Evolutionary conservation across 2,888 invertebrate species (phyloP).

Genomic region (Bursaphelenchus okinawaensis): DNA sequence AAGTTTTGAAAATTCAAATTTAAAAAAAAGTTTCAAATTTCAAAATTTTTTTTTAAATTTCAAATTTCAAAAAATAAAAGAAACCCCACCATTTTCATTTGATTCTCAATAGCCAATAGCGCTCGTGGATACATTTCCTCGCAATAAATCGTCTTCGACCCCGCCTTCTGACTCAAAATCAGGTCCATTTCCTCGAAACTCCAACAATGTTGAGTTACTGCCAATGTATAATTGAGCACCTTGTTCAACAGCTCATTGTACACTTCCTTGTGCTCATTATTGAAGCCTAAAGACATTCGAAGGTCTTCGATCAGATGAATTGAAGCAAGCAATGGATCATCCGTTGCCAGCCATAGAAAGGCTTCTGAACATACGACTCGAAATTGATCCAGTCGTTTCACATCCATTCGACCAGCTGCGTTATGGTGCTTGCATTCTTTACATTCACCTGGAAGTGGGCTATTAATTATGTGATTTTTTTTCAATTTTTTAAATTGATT

Average conservation of each 20-base stretch:
- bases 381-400: conserved; percentile 32
- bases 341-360: conserved; percentile 43
- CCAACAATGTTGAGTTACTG: conserved; percentile 40
- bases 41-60: too few species aligned
- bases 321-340: conserved; percentile 38
- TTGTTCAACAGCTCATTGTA: conserved; percentile 13
- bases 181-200: conserved; percentile 35
- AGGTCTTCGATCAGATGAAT: conserved; percentile 35
- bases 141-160: neutral
- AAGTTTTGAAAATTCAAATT: too few species aligned
- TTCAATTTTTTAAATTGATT: too few species aligned
- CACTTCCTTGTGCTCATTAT: conserved; percentile 5
- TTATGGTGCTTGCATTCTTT: neutral
- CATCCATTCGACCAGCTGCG: neutral
- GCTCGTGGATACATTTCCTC: conserved; percentile 35
- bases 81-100: conserved; percentile 34
- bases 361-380: conserved; percentile 38
- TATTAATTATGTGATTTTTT: too few species aligned
- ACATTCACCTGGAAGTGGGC: conserved; percentile 16
- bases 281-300: conserved; percentile 11
- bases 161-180: conserved; percentile 22
- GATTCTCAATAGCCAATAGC: conserved; percentile 36
- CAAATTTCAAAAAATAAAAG: neutral
- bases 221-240: conserved; percentile 33
- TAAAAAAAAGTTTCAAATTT: too few species aligned